Evolutionary conservation across 2,797 vertebrate species (phyloP).

Genomic region (Melanotaenia parkinsoni): DNA sequence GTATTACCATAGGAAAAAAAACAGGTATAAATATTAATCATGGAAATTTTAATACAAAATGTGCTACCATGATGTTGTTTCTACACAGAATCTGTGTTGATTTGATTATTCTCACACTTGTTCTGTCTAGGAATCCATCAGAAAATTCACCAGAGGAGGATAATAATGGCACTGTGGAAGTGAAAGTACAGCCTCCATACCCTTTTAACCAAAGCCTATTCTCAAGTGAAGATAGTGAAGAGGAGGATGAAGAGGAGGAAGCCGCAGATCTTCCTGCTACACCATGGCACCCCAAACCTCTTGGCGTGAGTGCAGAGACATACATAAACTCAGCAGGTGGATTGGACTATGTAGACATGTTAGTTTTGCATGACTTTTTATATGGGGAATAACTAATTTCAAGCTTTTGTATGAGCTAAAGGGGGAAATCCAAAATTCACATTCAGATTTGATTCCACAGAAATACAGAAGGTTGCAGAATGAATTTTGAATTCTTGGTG

Average conservation of each 20-base stretch:
- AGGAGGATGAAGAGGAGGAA: slow-evolving; percentile 77
- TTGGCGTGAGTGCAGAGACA: slow-evolving; percentile 83
- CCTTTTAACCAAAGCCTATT: slow-evolving; percentile 79
- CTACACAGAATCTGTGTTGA: neutral
- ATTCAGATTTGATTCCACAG: neutral
- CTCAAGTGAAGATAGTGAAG: slow-evolving; percentile 87
- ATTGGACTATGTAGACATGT: neutral
- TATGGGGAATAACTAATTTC: neutral
- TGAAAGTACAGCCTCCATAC: slow-evolving; percentile 72
- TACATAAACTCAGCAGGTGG: neutral
- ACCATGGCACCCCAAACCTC: slow-evolving; percentile 86
- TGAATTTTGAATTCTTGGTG: neutral
- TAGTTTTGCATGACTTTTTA: neutral
- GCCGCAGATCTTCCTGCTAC: slow-evolving; percentile 79
- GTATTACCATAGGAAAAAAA: neutral
- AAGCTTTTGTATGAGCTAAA: neutral
- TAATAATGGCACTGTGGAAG: slow-evolving; percentile 50
- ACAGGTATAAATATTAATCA: too few relatives aligned
- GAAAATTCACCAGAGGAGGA: slow-evolving; percentile 79
- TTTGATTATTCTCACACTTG: neutral
- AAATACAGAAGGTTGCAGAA: neutral
- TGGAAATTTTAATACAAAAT: neutral
- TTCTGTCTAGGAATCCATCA: slow-evolving; percentile 74
- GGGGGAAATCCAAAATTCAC: neutral
- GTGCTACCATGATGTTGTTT: neutral